Evolutionary conservation across 1,140 invertebrate genomes (phyloP).

Genomic region (Bombus sylvicola): DNA sequence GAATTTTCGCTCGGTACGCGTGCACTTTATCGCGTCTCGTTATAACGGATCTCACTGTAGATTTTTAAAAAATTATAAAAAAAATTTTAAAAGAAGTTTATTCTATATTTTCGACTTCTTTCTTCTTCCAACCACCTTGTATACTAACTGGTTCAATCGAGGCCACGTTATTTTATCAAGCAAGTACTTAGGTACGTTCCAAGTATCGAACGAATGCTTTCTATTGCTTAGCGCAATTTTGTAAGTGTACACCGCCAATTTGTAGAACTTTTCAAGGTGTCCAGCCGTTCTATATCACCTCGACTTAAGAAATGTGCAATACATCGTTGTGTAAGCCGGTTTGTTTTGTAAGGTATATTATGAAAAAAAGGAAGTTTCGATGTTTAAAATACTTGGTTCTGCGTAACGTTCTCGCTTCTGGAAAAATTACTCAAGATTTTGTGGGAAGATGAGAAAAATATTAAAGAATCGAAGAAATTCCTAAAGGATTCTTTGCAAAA

Average conservation of each 20-base stretch:
- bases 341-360: background rate
- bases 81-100: too few relatives aligned
- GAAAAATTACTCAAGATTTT: background rate
- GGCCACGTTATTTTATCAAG: background rate
- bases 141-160: background rate
- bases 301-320: background rate
- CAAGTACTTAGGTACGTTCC: background rate
- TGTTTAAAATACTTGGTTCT: background rate
- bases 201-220: conserved; percentile 4
- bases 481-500: too few relatives aligned
- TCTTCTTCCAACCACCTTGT: too few relatives aligned
- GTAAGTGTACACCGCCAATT: background rate
- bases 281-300: background rate
- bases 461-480: background rate
- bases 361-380: background rate
- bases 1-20: too few relatives aligned
- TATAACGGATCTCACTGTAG: too few relatives aligned
- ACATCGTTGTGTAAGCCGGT: background rate
- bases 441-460: background rate
- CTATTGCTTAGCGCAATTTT: background rate
- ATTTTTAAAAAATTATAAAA: too few relatives aligned
- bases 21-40: too few relatives aligned
- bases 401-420: background rate
- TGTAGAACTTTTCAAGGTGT: background rate
- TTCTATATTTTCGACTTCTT: too few relatives aligned